These are phyloP conservation scores for Tachina fera DNA, from an alignment of 2,888 invertebrate species.

Conservation along the genomic window DNA sequence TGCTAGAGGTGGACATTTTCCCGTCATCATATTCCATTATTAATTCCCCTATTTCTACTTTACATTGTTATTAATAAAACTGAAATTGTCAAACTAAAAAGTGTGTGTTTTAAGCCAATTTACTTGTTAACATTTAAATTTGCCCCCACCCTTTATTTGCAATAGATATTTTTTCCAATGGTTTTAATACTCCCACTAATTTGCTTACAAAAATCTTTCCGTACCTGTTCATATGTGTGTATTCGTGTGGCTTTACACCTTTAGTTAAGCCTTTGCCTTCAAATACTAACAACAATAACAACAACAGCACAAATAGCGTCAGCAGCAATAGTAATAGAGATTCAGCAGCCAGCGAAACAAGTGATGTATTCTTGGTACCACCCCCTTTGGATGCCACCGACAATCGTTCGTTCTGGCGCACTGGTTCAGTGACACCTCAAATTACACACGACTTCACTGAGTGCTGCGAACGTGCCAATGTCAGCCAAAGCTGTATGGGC, in stretches of 20 bases:
- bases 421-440: conserved; percentile 78
- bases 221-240: not conserved
- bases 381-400: conserved; percentile 79
- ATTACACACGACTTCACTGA: conserved; percentile 91
- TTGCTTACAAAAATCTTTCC: conserved; percentile 10
- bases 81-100: too few relatives aligned
- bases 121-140: too few relatives aligned
- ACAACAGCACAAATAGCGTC: conserved; percentile 42
- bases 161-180: not conserved
- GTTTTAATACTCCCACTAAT: conserved; percentile 45
- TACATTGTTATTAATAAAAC: too few relatives aligned
- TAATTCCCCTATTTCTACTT: too few relatives aligned
- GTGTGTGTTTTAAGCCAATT: too few relatives aligned
- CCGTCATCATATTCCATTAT: too few relatives aligned
- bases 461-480: conserved; percentile 89
- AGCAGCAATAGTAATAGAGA: conserved; percentile 57
- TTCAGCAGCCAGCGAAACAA: conserved; percentile 73
- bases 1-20: too few relatives aligned
- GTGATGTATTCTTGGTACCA: conserved; percentile 79
- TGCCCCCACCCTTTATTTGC: not conserved
- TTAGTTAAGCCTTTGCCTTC: conserved; percentile 76
- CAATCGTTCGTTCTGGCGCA: conserved; percentile 79
- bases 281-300: conserved; percentile 43
- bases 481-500: conserved; percentile 89
- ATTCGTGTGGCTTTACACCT: not conserved